These are phyloP conservation scores for Eilema sororculum DNA, from an alignment of 2,888 invertebrate genomes.

Conservation along the genomic window DNA sequence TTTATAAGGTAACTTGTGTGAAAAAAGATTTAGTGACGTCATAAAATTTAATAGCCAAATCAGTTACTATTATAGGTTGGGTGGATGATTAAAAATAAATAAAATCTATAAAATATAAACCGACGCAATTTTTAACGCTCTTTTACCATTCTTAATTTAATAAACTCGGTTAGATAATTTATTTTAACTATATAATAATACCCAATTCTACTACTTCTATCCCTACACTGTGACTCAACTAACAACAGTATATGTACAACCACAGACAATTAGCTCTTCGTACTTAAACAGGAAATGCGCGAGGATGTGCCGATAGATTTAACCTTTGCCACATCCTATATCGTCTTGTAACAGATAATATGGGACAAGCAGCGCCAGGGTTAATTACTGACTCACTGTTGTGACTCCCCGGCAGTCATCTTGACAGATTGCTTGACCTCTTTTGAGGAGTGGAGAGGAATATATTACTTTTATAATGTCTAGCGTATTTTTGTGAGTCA, in stretches of 20 bases:
- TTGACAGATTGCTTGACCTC: conserved; percentile 47
- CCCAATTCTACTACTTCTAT: neutral
- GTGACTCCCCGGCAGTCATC: conserved; percentile 47
- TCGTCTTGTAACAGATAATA: conserved; percentile 73
- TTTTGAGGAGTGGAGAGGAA: conserved; percentile 28
- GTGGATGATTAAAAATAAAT: too few relatives aligned
- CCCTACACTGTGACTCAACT: conserved; percentile 50
- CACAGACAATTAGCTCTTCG: conserved; percentile 73
- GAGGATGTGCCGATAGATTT: conserved; percentile 84
- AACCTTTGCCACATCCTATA: conserved; percentile 83
- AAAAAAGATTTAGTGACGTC: too few relatives aligned
- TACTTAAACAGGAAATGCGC: conserved; percentile 80
- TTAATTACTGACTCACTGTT: conserved; percentile 67
- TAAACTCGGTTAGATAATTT: too few relatives aligned
- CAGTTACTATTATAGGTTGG: too few relatives aligned
- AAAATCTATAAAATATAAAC: too few relatives aligned
- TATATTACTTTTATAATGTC: conserved; percentile 8
- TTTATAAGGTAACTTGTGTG: too few relatives aligned
- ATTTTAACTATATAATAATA: too few relatives aligned
- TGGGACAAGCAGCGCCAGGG: conserved; percentile 53
- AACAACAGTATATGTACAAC: conserved; percentile 60
- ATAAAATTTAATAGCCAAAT: too few relatives aligned
- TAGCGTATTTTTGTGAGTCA: conserved; percentile 12
- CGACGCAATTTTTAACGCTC: too few relatives aligned
- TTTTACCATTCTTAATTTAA: too few relatives aligned